phyloP scores from a whole-genome alignment of 2,113 vertebrate species.

The Dascyllus trimaculatus region DNA sequence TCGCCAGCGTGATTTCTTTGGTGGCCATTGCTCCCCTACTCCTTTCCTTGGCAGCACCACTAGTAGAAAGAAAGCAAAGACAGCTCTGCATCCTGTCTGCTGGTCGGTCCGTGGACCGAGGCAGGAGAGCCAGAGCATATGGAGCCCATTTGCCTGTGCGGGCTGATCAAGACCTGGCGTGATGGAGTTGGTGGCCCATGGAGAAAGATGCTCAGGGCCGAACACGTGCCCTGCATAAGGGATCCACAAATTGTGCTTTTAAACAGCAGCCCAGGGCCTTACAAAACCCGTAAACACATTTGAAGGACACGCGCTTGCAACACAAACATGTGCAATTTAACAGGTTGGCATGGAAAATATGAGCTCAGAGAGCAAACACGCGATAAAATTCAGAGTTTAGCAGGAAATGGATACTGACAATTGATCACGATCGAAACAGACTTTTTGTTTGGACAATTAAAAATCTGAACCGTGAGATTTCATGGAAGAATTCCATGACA shows the following conservation, averaged over 20 bases:
- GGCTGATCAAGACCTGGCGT: conserved; percentile 47
- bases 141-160: conserved; percentile 74
- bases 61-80: conserved; percentile 33
- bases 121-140: conserved; percentile 66
- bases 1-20: too few relatives aligned
- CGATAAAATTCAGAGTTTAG: conserved; percentile 40
- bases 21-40: too few relatives aligned
- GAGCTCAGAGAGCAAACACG: conserved; percentile 73
- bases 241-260: conserved; percentile 52
- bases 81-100: conserved; percentile 64
- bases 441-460: conserved; percentile 46
- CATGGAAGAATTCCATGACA: conserved; percentile 41
- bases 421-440: conserved; percentile 40
- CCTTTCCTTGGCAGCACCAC: too few relatives aligned
- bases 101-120: conserved; percentile 50
- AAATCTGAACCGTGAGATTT: conserved; percentile 55
- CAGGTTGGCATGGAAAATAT: conserved; percentile 76
- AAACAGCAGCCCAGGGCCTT: conserved; percentile 66
- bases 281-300: conserved; percentile 65
- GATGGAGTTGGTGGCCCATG: conserved; percentile 58
- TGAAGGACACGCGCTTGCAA: conserved; percentile 48
- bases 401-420: conserved; percentile 32
- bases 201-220: conserved; percentile 66
- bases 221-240: conserved; percentile 73
- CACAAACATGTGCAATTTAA: conserved; percentile 61